These are phyloP conservation scores for Diachrysia chrysitis DNA, from an alignment of 2,888 invertebrate genomes.

Conservation along the genomic window DNA sequence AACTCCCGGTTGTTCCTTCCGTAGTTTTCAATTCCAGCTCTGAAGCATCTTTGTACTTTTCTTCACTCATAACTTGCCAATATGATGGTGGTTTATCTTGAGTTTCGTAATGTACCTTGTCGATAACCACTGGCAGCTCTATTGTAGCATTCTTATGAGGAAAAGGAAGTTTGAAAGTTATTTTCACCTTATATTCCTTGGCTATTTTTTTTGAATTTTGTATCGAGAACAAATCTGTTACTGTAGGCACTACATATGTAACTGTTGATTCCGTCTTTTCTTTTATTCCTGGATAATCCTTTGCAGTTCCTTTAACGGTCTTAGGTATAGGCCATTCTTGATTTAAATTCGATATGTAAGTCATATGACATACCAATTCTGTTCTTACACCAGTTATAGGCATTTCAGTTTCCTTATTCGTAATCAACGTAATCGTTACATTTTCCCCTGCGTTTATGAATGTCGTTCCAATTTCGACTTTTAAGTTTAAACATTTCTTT, in stretches of 20 bases:
- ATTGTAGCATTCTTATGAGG: conserved; percentile 52
- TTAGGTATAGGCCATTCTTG: conserved; percentile 13
- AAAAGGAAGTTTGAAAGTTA: conserved; percentile 55
- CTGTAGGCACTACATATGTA: conserved; percentile 34
- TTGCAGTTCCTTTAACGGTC: conserved; percentile 20
- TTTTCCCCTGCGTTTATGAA: conserved; percentile 30
- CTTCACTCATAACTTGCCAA: background rate
- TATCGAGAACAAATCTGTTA: conserved; percentile 45
- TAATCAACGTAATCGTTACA: conserved; percentile 19
- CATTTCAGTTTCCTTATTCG: conserved; percentile 51
- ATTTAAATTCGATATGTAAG: conserved; percentile 47
- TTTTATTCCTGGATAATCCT: conserved; percentile 32
- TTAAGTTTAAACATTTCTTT: background rate
- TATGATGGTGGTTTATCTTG: background rate
- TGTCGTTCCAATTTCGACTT: background rate
- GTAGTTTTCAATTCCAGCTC: background rate
- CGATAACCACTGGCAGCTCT: conserved; percentile 57
- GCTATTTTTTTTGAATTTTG: conserved; percentile 51
- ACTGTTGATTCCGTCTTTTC: conserved; percentile 41
- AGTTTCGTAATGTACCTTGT: conserved; percentile 7
- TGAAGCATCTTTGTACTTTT: background rate
- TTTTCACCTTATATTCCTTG: conserved; percentile 50
- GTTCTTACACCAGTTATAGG: conserved; percentile 46
- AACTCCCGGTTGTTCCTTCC: background rate
- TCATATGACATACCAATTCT: conserved; percentile 42